A percentile compares a stretch with the other conserved stretches of the same genome.
These are phyloP conservation scores for Pollimyrus isidori DNA, from an alignment of 2,113 vertebrate genomes.

Conservation along the genomic window DNA sequence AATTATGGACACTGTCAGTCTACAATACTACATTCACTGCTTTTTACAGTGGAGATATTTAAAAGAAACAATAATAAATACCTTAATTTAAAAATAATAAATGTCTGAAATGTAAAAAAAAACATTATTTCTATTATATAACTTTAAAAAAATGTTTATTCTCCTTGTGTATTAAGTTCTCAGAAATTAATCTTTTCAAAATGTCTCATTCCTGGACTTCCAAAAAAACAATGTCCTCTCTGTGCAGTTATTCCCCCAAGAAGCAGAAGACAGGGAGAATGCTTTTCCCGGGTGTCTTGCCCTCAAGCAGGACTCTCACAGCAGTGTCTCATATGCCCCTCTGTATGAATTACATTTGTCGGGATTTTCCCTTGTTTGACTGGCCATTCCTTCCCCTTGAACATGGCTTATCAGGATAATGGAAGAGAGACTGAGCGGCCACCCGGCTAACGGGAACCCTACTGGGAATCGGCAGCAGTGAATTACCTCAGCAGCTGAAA, in stretches of 20 bases:
- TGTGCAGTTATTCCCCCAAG: not conserved
- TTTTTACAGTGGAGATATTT: not conserved
- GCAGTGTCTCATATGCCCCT: not conserved
- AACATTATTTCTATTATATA: not conserved
- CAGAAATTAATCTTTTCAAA: not conserved
- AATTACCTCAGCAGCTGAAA: constrained; percentile 17
- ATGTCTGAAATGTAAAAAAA: not conserved
- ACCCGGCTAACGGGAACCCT: not conserved
- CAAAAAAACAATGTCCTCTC: not conserved
- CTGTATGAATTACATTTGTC: not conserved
- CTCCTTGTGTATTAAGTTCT: not conserved
- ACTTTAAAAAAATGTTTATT: not conserved
- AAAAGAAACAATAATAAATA: not conserved
- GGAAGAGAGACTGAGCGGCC: not conserved
- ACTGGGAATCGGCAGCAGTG: constrained; percentile 1
- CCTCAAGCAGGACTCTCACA: not conserved
- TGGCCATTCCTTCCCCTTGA: not conserved
- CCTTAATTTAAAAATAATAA: not conserved
- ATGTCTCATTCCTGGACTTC: not conserved
- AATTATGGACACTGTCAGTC: not conserved
- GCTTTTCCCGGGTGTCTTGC: not conserved
- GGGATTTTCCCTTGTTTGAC: not conserved
- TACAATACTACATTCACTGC: not conserved
- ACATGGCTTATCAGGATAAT: not conserved
- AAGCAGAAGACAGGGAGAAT: not conserved